Conservation (phyloP, 1,140 invertebrate species). For the Papilio aristodemus region DNA sequence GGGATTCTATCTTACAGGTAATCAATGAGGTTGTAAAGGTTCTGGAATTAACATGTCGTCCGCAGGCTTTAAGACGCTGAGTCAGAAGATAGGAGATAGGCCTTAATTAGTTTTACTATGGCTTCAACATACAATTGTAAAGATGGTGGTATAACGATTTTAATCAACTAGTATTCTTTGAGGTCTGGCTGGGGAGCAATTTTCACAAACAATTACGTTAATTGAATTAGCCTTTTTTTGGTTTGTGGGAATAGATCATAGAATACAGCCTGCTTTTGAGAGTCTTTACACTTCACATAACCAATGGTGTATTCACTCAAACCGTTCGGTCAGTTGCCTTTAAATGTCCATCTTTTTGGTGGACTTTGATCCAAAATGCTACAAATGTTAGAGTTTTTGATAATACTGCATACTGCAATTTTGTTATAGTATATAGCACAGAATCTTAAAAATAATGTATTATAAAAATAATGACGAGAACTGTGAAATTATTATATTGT, state of each 20-base stretch:
- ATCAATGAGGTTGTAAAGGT: background rate
- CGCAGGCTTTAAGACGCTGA: background rate
- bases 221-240: background rate
- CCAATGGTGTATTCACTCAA: too few relatives aligned
- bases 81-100: background rate
- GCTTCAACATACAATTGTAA: slow-evolving; percentile 2
- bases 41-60: slow-evolving; percentile 9
- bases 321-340: too few relatives aligned
- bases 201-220: background rate
- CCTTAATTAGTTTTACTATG: slow-evolving; percentile 19
- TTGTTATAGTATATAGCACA: too few relatives aligned
- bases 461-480: too few relatives aligned
- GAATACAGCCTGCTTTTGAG: too few relatives aligned
- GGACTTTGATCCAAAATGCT: too few relatives aligned
- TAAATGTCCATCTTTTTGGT: too few relatives aligned
- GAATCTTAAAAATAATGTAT: too few relatives aligned
- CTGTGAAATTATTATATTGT: too few relatives aligned
- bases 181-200: background rate
- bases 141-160: background rate
- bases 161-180: slow-evolving; percentile 10
- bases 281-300: too few relatives aligned
- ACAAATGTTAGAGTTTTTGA: too few relatives aligned
- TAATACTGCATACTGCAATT: too few relatives aligned
- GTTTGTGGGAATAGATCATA: background rate
- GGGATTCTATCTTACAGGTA: background rate